phyloP scores from a whole-genome alignment of 2,797 vertebrate species.

The Chrosomus eos region DNA sequence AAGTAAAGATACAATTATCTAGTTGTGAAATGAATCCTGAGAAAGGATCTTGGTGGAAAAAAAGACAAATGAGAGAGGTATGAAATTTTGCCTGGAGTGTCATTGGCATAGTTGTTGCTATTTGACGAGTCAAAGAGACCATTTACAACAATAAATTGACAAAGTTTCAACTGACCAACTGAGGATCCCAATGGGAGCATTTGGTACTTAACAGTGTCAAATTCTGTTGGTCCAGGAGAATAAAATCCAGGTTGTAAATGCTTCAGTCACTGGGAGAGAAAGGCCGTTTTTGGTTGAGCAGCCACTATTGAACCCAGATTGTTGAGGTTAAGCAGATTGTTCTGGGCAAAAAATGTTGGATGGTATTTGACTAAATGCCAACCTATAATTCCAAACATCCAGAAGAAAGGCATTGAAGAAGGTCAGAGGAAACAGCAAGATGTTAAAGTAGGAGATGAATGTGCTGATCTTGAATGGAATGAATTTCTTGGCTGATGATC shows the following conservation, averaged over 20 bases:
- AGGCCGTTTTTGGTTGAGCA: background rate
- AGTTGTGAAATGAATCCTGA: background rate
- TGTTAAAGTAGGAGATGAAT: slow-evolving; percentile 29
- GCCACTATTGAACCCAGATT: background rate
- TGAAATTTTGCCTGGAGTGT: background rate
- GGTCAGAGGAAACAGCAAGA: slow-evolving; percentile 38
- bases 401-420: slow-evolving; percentile 30
- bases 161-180: background rate
- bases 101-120: background rate
- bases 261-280: background rate
- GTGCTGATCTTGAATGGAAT: slow-evolving; percentile 30
- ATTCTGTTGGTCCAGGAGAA: background rate
- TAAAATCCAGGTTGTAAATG: slow-evolving; percentile 9
- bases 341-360: background rate
- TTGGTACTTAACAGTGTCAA: background rate
- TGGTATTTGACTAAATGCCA: slow-evolving; percentile 41
- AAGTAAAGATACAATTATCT: background rate
- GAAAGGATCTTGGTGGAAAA: background rate
- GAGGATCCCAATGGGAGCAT: background rate
- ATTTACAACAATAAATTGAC: background rate
- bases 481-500: slow-evolving; percentile 23
- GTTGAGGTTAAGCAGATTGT: slow-evolving; percentile 32
- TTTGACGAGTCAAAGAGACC: background rate
- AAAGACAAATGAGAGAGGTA: background rate
- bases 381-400: slow-evolving; percentile 25